Conservation (phyloP, 1,140 invertebrate species). For the Cryptotermes secundus region DNA sequence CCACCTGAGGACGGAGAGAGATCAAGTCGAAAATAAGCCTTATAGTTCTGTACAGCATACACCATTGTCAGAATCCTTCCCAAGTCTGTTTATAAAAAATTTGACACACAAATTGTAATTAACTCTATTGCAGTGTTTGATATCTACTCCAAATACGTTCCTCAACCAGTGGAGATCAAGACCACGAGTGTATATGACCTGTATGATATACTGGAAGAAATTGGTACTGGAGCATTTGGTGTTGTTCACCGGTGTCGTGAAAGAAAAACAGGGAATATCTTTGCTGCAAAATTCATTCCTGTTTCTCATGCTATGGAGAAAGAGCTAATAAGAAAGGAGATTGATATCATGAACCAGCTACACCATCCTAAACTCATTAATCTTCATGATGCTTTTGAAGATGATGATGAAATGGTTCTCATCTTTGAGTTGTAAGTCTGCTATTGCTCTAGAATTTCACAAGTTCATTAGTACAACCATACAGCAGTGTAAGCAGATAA, state of each 20-base stretch:
- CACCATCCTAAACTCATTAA: slow-evolving; percentile 98
- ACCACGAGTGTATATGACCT: slow-evolving; percentile 93
- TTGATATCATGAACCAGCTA: slow-evolving; percentile 98
- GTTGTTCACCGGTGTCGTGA: slow-evolving; percentile 97
- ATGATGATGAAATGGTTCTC: slow-evolving; percentile 98
- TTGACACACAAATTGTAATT: slow-evolving; percentile 15
- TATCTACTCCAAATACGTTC: slow-evolving; percentile 94
- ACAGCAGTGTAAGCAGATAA: too few species aligned
- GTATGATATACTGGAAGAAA: slow-evolving; percentile 99
- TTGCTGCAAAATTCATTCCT: slow-evolving; percentile 99
- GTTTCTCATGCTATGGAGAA: slow-evolving; percentile 95
- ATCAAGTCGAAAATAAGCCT: too few species aligned
- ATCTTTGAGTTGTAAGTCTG: slow-evolving; percentile 96
- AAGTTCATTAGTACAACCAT: too few species aligned
- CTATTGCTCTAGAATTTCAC: too few species aligned
- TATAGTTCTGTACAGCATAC: too few species aligned
- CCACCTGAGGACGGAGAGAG: too few species aligned
- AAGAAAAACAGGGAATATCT: slow-evolving; percentile 92
- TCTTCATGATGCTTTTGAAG: slow-evolving; percentile 97
- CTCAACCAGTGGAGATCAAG: slow-evolving; percentile 95
- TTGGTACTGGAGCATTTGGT: slow-evolving; percentile 98
- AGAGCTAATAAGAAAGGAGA: slow-evolving; percentile 95
- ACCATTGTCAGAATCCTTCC: too few species aligned
- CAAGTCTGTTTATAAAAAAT: too few species aligned
- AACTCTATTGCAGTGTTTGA: slow-evolving; percentile 75